phyloP scores from a whole-genome alignment of 2,113 vertebrate genomes.

The Chauna torquata region DNA sequence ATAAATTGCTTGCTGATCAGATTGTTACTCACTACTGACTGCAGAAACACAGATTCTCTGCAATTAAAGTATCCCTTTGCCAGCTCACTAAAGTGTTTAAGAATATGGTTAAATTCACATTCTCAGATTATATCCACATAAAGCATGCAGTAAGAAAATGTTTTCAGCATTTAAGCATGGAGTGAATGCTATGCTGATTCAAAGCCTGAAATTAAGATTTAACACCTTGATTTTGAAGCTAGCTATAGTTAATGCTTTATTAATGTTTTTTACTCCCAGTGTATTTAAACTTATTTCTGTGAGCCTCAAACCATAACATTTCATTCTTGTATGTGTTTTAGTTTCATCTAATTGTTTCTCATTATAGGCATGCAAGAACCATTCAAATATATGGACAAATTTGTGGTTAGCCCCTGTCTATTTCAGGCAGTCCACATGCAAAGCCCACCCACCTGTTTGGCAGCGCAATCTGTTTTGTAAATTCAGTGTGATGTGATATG shows the following conservation, averaged over 20 bases:
- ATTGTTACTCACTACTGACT: neutral
- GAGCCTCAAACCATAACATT: neutral
- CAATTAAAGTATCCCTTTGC: neutral
- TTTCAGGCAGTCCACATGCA: neutral
- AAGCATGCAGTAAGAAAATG: neutral
- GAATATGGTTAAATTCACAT: neutral
- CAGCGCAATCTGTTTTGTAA: constrained; percentile 21
- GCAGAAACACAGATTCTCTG: neutral
- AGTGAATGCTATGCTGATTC: neutral
- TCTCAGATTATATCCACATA: neutral
- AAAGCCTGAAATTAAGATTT: constrained; percentile 3
- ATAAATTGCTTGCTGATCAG: neutral
- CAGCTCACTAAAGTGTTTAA: neutral
- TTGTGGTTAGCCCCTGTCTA: neutral
- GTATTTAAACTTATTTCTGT: neutral
- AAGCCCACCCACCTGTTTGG: neutral
- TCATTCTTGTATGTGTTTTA: neutral
- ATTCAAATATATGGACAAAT: neutral
- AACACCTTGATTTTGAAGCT: neutral
- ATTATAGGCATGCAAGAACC: neutral
- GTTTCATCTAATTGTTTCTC: neutral
- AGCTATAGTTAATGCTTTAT: neutral
- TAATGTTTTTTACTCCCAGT: neutral
- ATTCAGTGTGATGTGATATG: neutral
- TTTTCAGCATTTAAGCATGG: neutral